phyloP scores from a whole-genome alignment of 1,140 invertebrate species.

The Scaptomyza graminum region DNA sequence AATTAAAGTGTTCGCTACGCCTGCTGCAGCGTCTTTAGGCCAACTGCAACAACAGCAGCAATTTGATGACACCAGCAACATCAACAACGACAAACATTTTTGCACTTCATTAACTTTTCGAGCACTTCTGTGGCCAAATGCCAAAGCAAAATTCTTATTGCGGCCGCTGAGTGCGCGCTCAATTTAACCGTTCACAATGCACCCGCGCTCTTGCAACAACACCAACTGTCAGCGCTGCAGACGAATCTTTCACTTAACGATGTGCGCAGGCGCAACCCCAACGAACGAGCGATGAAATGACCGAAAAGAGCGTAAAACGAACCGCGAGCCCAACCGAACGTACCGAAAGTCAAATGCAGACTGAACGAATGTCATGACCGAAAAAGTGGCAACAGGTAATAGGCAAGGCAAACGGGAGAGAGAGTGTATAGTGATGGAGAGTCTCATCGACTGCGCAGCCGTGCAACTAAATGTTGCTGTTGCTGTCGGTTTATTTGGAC shows the following conservation, averaged over 20 bases:
- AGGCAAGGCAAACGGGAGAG: conserved; percentile 18
- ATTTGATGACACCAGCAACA: conserved; percentile 43
- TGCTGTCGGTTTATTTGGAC: neutral
- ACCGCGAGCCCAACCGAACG: conserved; percentile 57
- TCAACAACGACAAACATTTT: conserved; percentile 62
- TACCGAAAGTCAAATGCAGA: conserved; percentile 73
- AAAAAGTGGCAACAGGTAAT: conserved; percentile 49
- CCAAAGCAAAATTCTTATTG: conserved; percentile 62
- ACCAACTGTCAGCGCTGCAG: conserved; percentile 20
- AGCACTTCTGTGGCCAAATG: conserved; percentile 71
- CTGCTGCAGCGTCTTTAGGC: conserved; percentile 40
- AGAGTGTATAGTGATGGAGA: conserved; percentile 17
- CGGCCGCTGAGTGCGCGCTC: conserved; percentile 21
- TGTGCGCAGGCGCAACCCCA: conserved; percentile 22
- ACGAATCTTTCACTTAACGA: conserved; percentile 39
- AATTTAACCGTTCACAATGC: conserved; percentile 35
- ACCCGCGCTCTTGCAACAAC: conserved; percentile 23
- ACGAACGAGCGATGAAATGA: conserved; percentile 4
- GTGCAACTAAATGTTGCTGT: conserved; percentile 6
- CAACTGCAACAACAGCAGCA: conserved; percentile 36
- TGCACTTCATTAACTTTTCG: conserved; percentile 74
- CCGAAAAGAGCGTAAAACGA: neutral
- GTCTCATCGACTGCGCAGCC: conserved; percentile 35
- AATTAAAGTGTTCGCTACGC: conserved; percentile 59
- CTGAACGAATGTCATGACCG: conserved; percentile 83